Conservation (phyloP, 2,888 invertebrate genomes). For the Epirrhoe tristata region DNA sequence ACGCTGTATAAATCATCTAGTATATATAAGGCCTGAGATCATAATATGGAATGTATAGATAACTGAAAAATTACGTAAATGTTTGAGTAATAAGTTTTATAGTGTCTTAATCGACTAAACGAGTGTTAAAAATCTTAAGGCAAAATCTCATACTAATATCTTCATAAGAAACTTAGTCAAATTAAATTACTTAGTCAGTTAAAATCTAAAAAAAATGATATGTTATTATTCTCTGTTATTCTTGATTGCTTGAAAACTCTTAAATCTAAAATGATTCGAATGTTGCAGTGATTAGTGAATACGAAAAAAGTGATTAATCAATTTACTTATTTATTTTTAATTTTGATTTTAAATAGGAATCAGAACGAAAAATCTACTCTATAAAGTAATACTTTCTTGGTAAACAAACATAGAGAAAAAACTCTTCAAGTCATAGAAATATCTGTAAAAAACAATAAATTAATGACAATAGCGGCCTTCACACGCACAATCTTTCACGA, state of each 20-base stretch:
- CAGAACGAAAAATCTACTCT: slow-evolving; percentile 54
- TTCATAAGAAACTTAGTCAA: background rate
- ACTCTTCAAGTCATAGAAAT: slow-evolving; percentile 1
- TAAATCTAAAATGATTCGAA: slow-evolving; percentile 35
- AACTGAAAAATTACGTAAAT: no score
- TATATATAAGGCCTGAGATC: no score
- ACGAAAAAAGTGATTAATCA: background rate
- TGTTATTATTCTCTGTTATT: slow-evolving; percentile 78
- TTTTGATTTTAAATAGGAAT: slow-evolving; percentile 24
- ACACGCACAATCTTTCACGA: no score
- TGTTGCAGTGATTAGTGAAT: background rate
- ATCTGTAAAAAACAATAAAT: slow-evolving; percentile 15
- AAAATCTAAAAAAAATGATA: slow-evolving; percentile 65
- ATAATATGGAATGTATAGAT: no score
- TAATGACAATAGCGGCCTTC: slow-evolving; percentile 8
- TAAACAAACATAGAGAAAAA: slow-evolving; percentile 51
- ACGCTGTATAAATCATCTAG: no score
- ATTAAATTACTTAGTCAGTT: slow-evolving; percentile 21
- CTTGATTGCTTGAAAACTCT: slow-evolving; percentile 60
- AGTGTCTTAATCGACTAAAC: background rate
- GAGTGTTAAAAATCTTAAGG: background rate
- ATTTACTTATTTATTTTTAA: slow-evolving; percentile 23
- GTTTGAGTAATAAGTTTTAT: background rate
- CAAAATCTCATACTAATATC: background rate
- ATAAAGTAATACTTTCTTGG: slow-evolving; percentile 70